Base-by-base conservation (phyloP, 2,113 vertebrate genomes). In the Verasper variegatus region DNA sequence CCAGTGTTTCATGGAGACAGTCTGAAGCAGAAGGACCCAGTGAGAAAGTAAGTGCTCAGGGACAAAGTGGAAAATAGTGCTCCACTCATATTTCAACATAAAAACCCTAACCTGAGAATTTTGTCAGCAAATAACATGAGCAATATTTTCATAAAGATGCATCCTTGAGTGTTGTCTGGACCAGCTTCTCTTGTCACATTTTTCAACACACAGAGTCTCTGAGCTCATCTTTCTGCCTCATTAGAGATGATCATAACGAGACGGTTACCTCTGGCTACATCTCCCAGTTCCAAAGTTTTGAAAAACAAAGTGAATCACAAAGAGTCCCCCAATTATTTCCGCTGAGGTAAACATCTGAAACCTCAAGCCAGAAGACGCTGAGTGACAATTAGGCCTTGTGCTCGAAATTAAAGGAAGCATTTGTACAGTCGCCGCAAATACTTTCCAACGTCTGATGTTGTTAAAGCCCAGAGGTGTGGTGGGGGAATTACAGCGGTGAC, bases 241-340 rank as follows among this genome's bases (percentile, higher is more conserved):
- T 91, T 91, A 90, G 72, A 86, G 77, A 63, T 78, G 74, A 85
- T 82, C 66, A 87, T 82, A 89, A 91, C 82, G 75, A 90, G 86
- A 81, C 24, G 15, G 37, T 74, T 84, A 80, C 82, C 84, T 81
- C 57, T 56, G 78, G 81, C 86, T 68, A 14, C 65, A 65, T 79
- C 69, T 68, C 73, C 21, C 21, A 76, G 18, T 73, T 84, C 47
- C 55, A 37, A 64, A 74, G 66, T 57, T 79, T 56, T 26, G 31
- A 49, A 70, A 71, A 80, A 79, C 37, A 82, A 72, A 81, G 45
- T 64, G 61, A 71, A 79, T 68, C 64, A 70, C 73, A 78, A 71
- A 79, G 23, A 78, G 37, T 63, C 3, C 40, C n/a, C 82, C 80
- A 89, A 91, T 90, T 89, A 92, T 85, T 87, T 84, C 61, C n/a